These are phyloP conservation scores for Cygnus buccinator DNA, from an alignment of 2,113 vertebrate species.

Conservation along the genomic window DNA sequence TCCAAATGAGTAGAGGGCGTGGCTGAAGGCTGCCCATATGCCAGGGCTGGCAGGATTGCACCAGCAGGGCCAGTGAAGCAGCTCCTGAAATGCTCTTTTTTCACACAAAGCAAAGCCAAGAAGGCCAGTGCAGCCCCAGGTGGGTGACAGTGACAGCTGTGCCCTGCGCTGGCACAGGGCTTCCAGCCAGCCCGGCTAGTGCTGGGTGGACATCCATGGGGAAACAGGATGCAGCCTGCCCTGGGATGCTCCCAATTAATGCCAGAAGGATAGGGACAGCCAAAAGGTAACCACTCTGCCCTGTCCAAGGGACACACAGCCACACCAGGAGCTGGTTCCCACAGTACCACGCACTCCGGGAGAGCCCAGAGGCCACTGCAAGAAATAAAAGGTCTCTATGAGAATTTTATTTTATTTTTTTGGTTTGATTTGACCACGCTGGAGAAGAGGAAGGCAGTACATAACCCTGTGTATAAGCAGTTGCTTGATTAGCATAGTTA, in stretches of 20 bases:
- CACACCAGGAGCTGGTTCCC: neutral
- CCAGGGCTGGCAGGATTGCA: neutral
- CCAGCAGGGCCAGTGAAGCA: neutral
- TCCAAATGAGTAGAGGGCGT: neutral
- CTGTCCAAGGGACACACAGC: rapidly evolving
- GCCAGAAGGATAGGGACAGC: neutral
- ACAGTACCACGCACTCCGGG: neutral
- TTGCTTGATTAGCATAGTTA: neutral
- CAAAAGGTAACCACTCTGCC: rapidly evolving
- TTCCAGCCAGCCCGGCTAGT: neutral
- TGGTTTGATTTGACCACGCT: neutral
- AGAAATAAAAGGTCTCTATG: neutral
- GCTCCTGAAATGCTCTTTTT: neutral
- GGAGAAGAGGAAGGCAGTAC: neutral
- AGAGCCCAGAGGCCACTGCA: neutral
- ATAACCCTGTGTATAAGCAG: neutral
- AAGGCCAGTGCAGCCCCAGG: neutral
- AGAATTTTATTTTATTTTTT: neutral
- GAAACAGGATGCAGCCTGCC: neutral
- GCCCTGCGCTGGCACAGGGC: neutral
- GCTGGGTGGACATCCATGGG: neutral
- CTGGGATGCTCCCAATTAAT: neutral
- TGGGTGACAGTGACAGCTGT: neutral
- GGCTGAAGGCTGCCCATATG: conserved; percentile 1
- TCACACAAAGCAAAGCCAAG: neutral